Evolutionary conservation across 1,140 invertebrate genomes (phyloP).

Genomic region (Glossosoma conforme): DNA sequence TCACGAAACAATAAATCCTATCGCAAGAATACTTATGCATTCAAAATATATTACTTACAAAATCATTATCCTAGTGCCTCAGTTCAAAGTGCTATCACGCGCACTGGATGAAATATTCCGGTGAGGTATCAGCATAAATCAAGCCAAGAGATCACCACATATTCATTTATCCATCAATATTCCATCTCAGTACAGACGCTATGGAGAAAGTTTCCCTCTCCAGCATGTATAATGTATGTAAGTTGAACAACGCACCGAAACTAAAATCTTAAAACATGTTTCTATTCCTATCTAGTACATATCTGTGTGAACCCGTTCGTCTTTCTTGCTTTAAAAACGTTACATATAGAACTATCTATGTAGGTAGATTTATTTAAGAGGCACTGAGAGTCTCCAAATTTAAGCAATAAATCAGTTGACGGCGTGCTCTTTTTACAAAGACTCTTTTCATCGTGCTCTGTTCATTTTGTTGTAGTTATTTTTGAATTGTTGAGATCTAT

Average conservation of each 20-base stretch:
- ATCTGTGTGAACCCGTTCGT: no score
- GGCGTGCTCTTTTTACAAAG: conserved; percentile 8
- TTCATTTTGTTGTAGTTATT: no score
- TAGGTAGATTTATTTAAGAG: conserved; percentile 3
- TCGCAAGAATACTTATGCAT: no score
- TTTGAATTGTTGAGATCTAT: no score
- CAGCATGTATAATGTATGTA: no score
- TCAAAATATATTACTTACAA: no score
- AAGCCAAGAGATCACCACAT: background rate
- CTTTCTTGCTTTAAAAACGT: background rate
- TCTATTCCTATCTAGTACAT: no score
- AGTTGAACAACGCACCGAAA: no score
- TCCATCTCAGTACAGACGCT: background rate
- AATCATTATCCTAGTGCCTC: background rate
- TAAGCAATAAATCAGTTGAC: conserved; percentile 12
- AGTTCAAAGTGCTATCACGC: no score
- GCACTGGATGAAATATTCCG: background rate
- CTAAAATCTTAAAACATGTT: no score
- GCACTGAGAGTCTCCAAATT: conserved; percentile 10
- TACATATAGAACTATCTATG: background rate
- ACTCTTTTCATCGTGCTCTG: no score
- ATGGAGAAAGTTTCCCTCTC: background rate
- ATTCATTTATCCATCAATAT: background rate
- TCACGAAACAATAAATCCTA: no score
- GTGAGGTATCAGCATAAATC: background rate